Percentiles rank a stretch among this genome's conserved stretches.
phyloP scores from a whole-genome alignment of 2,797 vertebrate genomes.

The Squalus acanthias region DNA sequence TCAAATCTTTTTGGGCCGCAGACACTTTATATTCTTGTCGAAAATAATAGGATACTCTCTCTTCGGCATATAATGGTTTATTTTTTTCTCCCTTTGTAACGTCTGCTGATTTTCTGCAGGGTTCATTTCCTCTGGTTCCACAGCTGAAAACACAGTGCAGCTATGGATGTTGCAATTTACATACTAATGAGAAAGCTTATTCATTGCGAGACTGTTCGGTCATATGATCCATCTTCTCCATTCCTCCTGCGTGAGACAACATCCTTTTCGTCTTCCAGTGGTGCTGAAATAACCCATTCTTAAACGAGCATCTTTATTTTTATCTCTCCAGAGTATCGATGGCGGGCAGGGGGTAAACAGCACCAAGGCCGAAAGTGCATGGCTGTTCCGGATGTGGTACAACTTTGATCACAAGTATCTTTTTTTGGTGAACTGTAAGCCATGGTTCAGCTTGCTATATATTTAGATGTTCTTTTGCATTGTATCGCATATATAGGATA shows the following conservation, averaged over 20 bases:
- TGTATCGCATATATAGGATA: too few relatives aligned
- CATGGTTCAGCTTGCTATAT: not conserved
- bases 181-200: slow-evolving; percentile 24
- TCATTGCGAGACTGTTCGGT: not conserved
- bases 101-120: not conserved
- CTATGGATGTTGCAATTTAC: slow-evolving; percentile 26
- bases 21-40: not conserved
- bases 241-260: not conserved
- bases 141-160: not conserved
- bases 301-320: not conserved
- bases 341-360: slow-evolving; percentile 46
- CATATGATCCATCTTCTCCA: not conserved
- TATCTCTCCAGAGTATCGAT: slow-evolving; percentile 52
- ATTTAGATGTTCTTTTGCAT: too few relatives aligned
- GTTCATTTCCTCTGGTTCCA: slow-evolving; percentile 9
- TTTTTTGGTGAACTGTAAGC: slow-evolving; percentile 45
- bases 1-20: not conserved
- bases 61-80: not conserved
- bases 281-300: not conserved
- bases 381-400: slow-evolving; percentile 66
- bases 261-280: not conserved
- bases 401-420: slow-evolving; percentile 71
- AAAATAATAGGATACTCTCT: not conserved
- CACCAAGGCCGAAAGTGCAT: slow-evolving; percentile 57
- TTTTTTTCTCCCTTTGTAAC: not conserved